These are phyloP conservation scores for Collichthys lucidus DNA, from an alignment of 2,113 vertebrate genomes.

Conservation along the genomic window DNA sequence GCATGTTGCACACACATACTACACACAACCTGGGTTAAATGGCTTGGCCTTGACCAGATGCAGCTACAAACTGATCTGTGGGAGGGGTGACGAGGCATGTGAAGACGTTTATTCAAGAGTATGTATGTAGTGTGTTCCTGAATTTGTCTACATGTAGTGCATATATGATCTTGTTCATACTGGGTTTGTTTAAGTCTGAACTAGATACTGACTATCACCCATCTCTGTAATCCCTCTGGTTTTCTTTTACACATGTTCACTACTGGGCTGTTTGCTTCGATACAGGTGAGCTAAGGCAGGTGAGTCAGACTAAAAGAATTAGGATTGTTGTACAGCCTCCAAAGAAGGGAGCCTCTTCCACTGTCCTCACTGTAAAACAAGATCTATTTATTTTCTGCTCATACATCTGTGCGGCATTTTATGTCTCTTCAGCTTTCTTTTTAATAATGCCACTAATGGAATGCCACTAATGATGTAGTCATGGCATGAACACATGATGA, in stretches of 20 bases:
- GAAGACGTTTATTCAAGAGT: not conserved
- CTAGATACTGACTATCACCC: not conserved
- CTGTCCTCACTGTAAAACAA: no score
- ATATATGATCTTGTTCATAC: not conserved
- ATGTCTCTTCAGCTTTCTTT: not conserved
- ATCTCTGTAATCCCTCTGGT: not conserved
- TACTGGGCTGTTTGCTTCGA: no score
- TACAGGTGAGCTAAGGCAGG: no score
- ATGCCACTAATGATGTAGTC: not conserved
- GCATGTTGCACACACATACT: not conserved
- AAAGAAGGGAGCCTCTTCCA: no score
- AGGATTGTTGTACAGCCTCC: no score
- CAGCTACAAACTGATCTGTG: conserved; percentile 24
- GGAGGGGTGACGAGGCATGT: conserved; percentile 12
- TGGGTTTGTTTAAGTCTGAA: not conserved
- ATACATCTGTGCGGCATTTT: no score
- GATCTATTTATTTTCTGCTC: no score
- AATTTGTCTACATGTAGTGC: not conserved
- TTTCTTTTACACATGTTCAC: no score
- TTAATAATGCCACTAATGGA: not conserved
- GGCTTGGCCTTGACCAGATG: conserved; percentile 10
- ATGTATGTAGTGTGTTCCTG: not conserved
- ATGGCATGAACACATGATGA: not conserved
- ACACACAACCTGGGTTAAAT: not conserved
- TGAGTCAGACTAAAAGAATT: no score